phyloP scores from a whole-genome alignment of 2,888 invertebrate species.

The Phorcus lineatus region DNA sequence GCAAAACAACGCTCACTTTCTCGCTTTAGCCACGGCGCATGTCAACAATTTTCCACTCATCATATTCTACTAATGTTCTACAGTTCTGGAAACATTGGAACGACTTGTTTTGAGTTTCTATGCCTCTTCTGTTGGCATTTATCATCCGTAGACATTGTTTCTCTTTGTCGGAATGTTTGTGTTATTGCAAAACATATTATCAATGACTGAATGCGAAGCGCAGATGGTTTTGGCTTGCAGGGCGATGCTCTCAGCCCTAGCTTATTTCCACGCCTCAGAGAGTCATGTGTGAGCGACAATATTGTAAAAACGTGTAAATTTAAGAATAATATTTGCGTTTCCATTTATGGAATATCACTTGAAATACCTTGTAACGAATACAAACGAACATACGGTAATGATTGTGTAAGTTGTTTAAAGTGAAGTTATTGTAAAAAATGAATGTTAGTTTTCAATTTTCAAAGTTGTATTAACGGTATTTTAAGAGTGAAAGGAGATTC shows the following conservation, averaged over 20 bases:
- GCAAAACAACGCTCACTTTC: slow-evolving; percentile 7
- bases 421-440: too few species aligned
- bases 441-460: too few species aligned
- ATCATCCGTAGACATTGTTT: slow-evolving; percentile 13
- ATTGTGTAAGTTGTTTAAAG: too few species aligned
- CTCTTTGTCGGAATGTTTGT: slow-evolving; percentile 6
- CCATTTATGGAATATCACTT: background rate
- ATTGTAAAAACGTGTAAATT: background rate
- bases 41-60: background rate
- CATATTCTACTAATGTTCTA: background rate
- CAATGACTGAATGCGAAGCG: background rate
- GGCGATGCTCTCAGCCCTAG: background rate
- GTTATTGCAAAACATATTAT: slow-evolving; percentile 22
- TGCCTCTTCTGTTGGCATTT: background rate
- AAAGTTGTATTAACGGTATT: too few species aligned
- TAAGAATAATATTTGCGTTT: slow-evolving; percentile 6
- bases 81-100: background rate
- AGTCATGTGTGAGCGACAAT: background rate
- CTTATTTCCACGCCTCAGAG: background rate
- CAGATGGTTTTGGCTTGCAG: background rate
- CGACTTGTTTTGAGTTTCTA: slow-evolving; percentile 7
- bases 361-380: background rate
- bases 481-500: too few species aligned
- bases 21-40: background rate
- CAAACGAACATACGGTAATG: too few species aligned